These are phyloP conservation scores for Halichondria panicea DNA, from an alignment of 37 sponge, comb jelly and placozoan genomes.

Conservation along the genomic window DNA sequence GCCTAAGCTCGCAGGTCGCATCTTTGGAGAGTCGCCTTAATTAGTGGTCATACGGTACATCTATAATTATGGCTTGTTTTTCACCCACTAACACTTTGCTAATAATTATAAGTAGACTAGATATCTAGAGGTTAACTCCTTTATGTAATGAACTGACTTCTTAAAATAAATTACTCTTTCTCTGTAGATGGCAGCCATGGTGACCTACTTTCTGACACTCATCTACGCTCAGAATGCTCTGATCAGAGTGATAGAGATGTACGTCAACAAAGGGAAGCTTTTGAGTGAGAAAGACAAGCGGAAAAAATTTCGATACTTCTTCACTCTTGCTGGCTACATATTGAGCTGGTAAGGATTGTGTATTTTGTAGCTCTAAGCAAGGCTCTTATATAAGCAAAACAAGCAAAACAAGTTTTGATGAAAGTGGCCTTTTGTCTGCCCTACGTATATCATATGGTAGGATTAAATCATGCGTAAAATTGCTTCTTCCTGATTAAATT, in stretches of 20 bases:
- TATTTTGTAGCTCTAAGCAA: background rate
- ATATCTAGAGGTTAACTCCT: no score
- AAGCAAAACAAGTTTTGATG: no score
- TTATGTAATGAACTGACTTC: background rate
- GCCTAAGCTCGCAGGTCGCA: no score
- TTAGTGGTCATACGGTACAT: no score
- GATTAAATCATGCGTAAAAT: no score
- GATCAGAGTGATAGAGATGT: constrained; percentile 52
- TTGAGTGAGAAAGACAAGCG: constrained; percentile 38
- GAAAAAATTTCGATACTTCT: constrained; percentile 40
- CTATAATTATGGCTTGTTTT: no score
- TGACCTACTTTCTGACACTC: constrained; percentile 58
- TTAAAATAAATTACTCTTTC: background rate
- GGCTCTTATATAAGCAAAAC: background rate
- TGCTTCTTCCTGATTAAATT: no score
- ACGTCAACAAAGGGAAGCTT: constrained; percentile 40
- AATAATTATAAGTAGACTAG: no score
- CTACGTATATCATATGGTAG: no score
- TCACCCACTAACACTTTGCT: no score
- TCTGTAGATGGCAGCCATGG: constrained; percentile 49
- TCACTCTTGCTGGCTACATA: constrained; percentile 53
- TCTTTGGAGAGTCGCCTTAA: no score
- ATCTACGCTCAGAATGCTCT: constrained; percentile 68
- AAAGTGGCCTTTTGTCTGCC: no score
- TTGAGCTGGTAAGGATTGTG: constrained; percentile 53